Evolutionary conservation across 2,888 invertebrate species (phyloP).

Genomic region (Exephanes ischioxanthus): DNA sequence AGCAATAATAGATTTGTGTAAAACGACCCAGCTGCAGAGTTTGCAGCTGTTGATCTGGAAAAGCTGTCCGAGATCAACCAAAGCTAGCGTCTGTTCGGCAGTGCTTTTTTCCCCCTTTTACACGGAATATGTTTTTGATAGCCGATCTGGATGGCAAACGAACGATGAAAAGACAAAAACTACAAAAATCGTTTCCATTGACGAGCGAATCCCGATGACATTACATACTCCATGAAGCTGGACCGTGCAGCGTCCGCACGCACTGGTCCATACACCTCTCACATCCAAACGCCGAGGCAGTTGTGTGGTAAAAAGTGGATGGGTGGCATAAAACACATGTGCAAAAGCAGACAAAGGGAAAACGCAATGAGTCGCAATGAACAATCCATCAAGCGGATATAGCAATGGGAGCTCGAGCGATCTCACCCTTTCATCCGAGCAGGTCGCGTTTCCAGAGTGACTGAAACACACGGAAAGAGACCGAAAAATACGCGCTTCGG

Average conservation of each 20-base stretch:
- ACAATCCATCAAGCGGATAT: conserved; percentile 58
- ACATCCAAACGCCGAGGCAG: not conserved
- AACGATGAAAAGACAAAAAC: not conserved
- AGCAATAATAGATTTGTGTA: no score
- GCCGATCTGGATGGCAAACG: not conserved
- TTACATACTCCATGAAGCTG: not conserved
- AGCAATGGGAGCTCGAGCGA: conserved; percentile 30
- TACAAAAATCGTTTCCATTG: not conserved
- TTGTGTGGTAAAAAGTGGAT: not conserved
- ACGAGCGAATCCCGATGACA: not conserved
- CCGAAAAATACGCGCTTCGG: not conserved
- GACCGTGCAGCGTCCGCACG: not conserved
- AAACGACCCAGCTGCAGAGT: no score
- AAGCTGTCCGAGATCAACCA: not conserved
- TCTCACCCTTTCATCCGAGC: conserved; percentile 50
- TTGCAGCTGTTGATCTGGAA: not conserved
- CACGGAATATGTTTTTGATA: not conserved
- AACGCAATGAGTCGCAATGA: conserved; percentile 60
- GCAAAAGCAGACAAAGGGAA: conserved; percentile 52
- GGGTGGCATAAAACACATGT: conserved; percentile 26
- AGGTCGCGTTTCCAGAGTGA: conserved; percentile 45
- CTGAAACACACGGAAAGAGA: conserved; percentile 14
- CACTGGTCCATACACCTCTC: not conserved
- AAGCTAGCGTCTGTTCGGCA: not conserved
- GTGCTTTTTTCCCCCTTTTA: not conserved